Base-by-base conservation (phyloP, 2,113 vertebrate species). In the Tachysurus fulvidraco region DNA sequence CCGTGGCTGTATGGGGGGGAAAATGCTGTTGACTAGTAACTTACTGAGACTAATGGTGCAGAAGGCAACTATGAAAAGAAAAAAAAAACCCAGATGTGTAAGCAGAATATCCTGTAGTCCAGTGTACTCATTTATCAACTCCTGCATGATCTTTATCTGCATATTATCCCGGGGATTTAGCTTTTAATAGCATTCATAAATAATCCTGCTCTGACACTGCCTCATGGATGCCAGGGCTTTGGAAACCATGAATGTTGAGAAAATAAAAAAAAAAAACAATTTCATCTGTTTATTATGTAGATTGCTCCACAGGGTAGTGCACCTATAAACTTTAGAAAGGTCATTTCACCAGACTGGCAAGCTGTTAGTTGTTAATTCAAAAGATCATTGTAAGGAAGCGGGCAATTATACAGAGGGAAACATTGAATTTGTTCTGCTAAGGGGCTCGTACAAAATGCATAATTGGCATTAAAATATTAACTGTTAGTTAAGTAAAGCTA, bases 341-440 rank as follows among this genome's bases (percentile, higher is more conserved):
- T 93, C 90, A 90, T 60, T 41, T 89, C 84, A 89, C 91, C 88
- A 69, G 88, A 88, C 65, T 93, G 91, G 85, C 86, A 78, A 67
- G 84, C 90, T 91, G 88, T 55, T 84, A 87, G 69, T 54, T 23
- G 90, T 92, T 88, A 62, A 88, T 89, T 88, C 83, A 89, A 54
- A 79, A 88, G 79, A 28, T 83, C 52, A 59, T 71, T 76, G 74
- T 55, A 54, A 86, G 17, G 80, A 78, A 77, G 73, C 81, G 57
- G 83, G 77, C 76, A 60, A 81, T 85, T 87, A 74, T n/a, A 67
- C 44, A 89, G 25, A 89, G 93, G 92, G 30, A 91, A 94, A 93
- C 88, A 91, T 92, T 91, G 81, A 59, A 81, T 81, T 85, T 91
- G 90, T 93, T 90, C 91, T 94, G 85, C 91, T 64, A 89, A 81